Percentiles rank a stretch among this genome's conserved stretches.
phyloP scores from a whole-genome alignment of 2,113 vertebrate species.

The Ellobius talpinus region DNA sequence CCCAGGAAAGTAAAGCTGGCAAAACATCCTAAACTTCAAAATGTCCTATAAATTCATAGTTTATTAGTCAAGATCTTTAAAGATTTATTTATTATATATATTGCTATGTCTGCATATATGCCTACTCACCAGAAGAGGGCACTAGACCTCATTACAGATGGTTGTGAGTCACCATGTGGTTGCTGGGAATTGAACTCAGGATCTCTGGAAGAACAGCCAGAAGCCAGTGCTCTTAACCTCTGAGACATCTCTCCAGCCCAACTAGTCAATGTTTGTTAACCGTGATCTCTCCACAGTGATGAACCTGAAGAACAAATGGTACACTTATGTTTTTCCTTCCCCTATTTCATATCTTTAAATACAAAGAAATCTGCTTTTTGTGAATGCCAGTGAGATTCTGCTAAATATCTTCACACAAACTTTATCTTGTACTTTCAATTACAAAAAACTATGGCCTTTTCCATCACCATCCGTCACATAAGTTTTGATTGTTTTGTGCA shows the following conservation, averaged over 20 bases:
- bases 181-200: too few relatives aligned
- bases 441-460: neutral
- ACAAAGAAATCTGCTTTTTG: constrained; percentile 10
- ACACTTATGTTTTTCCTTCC: neutral
- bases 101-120: too few relatives aligned
- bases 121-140: too few relatives aligned
- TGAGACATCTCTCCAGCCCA: neutral
- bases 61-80: neutral
- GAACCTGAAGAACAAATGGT: neutral
- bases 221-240: too few relatives aligned
- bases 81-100: too few relatives aligned
- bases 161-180: too few relatives aligned
- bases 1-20: neutral
- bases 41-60: neutral
- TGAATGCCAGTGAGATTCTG: neutral
- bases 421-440: constrained; percentile 6
- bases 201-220: too few relatives aligned
- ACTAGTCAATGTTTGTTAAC: neutral
- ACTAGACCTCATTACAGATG: too few relatives aligned
- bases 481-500: neutral
- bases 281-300: neutral
- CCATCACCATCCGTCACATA: neutral
- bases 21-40: neutral
- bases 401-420: neutral
- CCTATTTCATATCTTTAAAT: neutral